Conservation (phyloP, 2,113 vertebrate genomes). For the Hassar affinis region DNA sequence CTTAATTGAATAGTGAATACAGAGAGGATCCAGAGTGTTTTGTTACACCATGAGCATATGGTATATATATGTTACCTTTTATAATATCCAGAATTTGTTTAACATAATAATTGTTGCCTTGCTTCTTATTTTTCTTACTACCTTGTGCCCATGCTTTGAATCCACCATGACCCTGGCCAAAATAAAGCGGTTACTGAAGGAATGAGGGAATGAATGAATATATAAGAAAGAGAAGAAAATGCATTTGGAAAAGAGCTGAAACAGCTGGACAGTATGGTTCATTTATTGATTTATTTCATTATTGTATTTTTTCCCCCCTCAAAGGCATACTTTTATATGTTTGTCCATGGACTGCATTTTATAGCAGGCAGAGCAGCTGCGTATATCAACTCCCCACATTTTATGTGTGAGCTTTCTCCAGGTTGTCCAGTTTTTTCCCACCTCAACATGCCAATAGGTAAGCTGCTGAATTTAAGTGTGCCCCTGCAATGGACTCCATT, state of each 20-base stretch:
- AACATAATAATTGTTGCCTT: not conserved
- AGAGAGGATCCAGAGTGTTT: not conserved
- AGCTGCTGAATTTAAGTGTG: not conserved
- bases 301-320: not conserved
- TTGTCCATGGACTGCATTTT: not conserved
- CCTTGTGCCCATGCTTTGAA: not conserved
- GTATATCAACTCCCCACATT: not conserved
- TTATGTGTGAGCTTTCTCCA: not conserved
- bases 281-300: slow-evolving; percentile 14
- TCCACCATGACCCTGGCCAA: not conserved
- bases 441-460: not conserved
- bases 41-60: not conserved
- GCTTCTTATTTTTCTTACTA: not conserved
- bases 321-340: not conserved
- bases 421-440: not conserved
- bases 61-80: not conserved
- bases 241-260: not conserved
- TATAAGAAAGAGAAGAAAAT: not conserved
- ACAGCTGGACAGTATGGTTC: not conserved
- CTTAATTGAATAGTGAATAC: not conserved
- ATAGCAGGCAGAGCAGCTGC: not conserved
- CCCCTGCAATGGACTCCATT: not conserved
- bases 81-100: not conserved
- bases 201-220: not conserved
- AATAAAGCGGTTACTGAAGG: not conserved